Base-by-base conservation (phyloP, 2,888 invertebrate species). In the Julus scandinavius region DNA sequence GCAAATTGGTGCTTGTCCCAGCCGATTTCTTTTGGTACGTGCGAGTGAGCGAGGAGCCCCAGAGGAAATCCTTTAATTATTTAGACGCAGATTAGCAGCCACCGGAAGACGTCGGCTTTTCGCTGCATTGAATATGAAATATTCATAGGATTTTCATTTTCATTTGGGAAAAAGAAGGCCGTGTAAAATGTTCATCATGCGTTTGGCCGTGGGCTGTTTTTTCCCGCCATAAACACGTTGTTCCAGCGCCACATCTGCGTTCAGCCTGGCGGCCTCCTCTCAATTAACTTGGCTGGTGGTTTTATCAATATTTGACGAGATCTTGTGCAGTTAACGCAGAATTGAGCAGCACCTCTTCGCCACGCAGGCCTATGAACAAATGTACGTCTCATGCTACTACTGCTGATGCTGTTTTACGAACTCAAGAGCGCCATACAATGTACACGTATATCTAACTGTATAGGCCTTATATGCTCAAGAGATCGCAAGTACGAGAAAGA, bases 131-230 rank as follows among this genome's bases (percentile, higher is more conserved):
- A 13, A 9, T 63, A 13, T 87, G 41, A 87, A 87, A 87, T 87
- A 87, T 87, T 87, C 87, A 87, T 72, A 80, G 87, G 72, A 87
- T 87, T 87, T 87, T 87, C 87, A 87, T 87, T 87, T 87, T 80
- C 87, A 87, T 80, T 87, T 72, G 72, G 72, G 80, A 83, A 72
- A 87, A 72, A 87, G 85, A 83, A 41, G 83, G 45, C 80, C 49
- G 41, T 45, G 87, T 6, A 80, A 80, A 80, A 80, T 87, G 63
- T 80, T 80, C 45, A 87, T 80, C 85, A 85, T 83, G 45, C 49
- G 40, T n/a, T 45, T 41, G 83, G 80, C 72, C 72, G 11, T 80
- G 45, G 83, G 72, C 45, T 72, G 40, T 87, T 72, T 87, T 87
- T 87, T 72, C 87, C 83, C 87, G 72, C 87, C 87, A 87, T 87